Evolutionary conservation across 1,140 invertebrate species (phyloP).

Genomic region (Sweltsa coloradensis): DNA sequence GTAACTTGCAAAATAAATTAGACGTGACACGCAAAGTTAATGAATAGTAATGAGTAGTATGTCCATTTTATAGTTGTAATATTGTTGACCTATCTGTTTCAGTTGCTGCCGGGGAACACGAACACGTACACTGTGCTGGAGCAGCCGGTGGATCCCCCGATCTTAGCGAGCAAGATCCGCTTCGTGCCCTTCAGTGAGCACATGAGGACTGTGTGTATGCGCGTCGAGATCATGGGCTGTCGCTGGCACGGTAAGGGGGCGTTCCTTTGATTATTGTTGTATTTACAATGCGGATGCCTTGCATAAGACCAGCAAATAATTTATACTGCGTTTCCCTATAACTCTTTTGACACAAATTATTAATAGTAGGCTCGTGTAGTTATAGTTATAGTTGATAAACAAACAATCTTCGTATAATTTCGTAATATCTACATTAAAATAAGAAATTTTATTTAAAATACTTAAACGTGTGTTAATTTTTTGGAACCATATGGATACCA

Average conservation of each 20-base stretch:
- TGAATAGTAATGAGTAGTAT: conserved; percentile 6
- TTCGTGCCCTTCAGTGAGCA: conserved; percentile 82
- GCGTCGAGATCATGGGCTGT: conserved; percentile 82
- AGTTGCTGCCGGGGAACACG: conserved; percentile 75
- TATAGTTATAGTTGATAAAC: too few species aligned
- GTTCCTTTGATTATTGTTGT: too few species aligned
- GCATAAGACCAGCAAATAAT: too few species aligned
- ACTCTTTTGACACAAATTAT: too few species aligned
- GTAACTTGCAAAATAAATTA: conserved; percentile 7
- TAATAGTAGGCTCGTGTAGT: too few species aligned
- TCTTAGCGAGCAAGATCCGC: conserved; percentile 73
- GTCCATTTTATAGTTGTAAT: conserved; percentile 17
- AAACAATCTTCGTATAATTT: too few species aligned
- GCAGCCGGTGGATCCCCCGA: conserved; percentile 65
- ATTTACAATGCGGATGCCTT: too few species aligned
- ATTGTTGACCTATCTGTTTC: conserved; percentile 36
- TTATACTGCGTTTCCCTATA: too few species aligned
- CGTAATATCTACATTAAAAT: too few species aligned
- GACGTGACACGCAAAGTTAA: conserved; percentile 28
- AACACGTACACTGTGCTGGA: conserved; percentile 75
- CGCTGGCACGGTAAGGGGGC: conserved; percentile 74
- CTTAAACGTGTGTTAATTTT: too few species aligned
- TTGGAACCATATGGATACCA: too few species aligned
- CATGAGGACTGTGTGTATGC: conserved; percentile 81
- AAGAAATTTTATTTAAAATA: too few species aligned